phyloP scores from a whole-genome alignment of 1,140 invertebrate species.

The Ceratina japonica region DNA sequence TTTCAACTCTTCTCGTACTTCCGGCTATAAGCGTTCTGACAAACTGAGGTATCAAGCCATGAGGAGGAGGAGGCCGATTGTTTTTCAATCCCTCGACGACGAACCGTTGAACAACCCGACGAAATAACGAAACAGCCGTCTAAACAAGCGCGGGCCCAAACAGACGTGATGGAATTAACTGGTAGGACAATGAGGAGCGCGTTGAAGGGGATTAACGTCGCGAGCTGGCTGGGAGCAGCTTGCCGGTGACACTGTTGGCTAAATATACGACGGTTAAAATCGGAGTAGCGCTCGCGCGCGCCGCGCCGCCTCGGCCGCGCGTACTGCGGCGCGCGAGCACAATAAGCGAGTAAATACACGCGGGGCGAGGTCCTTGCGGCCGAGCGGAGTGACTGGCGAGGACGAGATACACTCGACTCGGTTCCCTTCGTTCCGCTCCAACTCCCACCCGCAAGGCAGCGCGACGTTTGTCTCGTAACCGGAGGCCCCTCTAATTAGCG shows the following conservation, averaged over 20 bases:
- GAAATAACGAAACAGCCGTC: not conserved
- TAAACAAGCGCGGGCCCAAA: not conserved
- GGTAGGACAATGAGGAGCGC: not conserved
- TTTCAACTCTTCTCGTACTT: not conserved
- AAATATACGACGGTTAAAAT: slow-evolving; percentile 48
- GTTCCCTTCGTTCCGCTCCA: not conserved
- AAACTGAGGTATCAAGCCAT: too few species aligned
- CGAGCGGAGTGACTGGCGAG: slow-evolving; percentile 27
- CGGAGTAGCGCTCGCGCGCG: not conserved
- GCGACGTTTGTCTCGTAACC: not conserved
- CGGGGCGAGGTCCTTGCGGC: slow-evolving; percentile 16
- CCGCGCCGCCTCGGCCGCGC: too few species aligned
- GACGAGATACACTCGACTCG: slow-evolving; percentile 28
- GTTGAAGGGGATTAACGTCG: slow-evolving; percentile 17
- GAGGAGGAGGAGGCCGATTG: too few species aligned
- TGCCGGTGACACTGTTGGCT: slow-evolving; percentile 50
- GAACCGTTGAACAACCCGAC: too few species aligned
- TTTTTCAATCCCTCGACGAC: too few species aligned
- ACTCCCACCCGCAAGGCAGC: not conserved
- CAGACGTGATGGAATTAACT: slow-evolving; percentile 28
- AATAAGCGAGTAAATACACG: not conserved
- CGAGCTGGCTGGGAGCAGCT: slow-evolving; percentile 26
- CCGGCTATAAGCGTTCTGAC: too few species aligned
- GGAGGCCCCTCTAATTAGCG: slow-evolving; percentile 33
- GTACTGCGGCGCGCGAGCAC: too few species aligned